Percentiles rank a stretch among this genome's conserved stretches.
These are phyloP conservation scores for Geococcyx californianus DNA, from an alignment of 2,113 vertebrate genomes.

Conservation along the genomic window DNA sequence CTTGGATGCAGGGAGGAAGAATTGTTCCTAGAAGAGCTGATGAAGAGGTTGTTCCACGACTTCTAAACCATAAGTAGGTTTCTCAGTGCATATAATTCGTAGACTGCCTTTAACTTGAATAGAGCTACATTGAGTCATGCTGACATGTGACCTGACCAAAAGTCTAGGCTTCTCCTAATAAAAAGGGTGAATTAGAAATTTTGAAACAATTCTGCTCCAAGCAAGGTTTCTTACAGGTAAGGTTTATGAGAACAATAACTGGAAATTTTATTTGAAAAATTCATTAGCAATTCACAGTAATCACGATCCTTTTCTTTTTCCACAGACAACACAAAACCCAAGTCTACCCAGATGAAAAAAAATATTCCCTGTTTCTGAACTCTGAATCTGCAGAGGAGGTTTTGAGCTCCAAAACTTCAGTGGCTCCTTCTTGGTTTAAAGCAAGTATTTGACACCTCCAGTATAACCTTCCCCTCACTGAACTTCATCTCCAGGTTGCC, in stretches of 20 bases:
- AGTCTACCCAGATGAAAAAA: background rate
- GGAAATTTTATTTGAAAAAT: constrained; percentile 47
- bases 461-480: background rate
- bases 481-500: background rate
- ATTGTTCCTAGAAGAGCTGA: background rate
- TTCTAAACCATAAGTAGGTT: background rate
- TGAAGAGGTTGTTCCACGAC: background rate
- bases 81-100: background rate
- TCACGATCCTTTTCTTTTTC: background rate
- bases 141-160: background rate
- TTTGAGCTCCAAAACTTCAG: background rate
- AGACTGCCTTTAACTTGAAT: background rate
- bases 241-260: constrained; percentile 14
- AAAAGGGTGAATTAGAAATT: constrained; percentile 30
- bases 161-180: constrained; percentile 7
- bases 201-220: constrained; percentile 16
- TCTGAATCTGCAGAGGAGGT: background rate
- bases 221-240: constrained; percentile 41
- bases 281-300: constrained; percentile 12
- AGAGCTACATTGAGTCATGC: constrained; percentile 3
- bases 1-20: background rate
- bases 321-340: background rate
- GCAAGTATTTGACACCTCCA: background rate
- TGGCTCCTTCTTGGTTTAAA: background rate
- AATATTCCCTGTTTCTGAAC: background rate